phyloP scores from a whole-genome alignment of 2,113 vertebrate species.

The Silurus asotus region DNA sequence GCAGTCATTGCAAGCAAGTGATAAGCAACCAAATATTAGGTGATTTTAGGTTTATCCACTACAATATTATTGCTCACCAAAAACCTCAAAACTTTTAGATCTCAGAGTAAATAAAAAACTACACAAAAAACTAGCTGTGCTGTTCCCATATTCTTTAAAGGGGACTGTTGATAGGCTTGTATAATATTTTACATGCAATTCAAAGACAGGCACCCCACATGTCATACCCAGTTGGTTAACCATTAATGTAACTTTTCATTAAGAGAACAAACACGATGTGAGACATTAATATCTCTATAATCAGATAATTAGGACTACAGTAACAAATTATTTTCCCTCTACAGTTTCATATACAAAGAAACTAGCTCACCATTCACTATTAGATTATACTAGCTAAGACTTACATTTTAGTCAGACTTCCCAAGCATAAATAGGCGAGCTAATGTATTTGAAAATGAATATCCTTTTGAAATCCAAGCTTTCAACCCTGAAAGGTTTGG shows the following conservation, averaged over 20 bases:
- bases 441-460: neutral
- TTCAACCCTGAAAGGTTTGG: neutral
- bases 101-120: neutral
- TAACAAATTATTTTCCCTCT: neutral
- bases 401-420: neutral
- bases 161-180: neutral
- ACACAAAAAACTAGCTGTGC: neutral
- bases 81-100: too few relatives aligned
- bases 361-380: neutral
- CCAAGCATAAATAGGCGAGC: neutral
- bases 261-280: neutral
- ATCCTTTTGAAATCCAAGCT: neutral
- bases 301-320: neutral
- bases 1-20: neutral
- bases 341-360: neutral
- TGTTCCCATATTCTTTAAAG: neutral
- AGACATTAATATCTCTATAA: neutral
- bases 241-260: neutral
- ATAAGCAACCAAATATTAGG: neutral
- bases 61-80: too few relatives aligned
- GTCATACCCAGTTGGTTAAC: neutral
- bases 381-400: neutral
- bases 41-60: neutral
- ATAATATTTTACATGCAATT: neutral
- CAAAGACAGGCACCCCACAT: neutral